These are phyloP conservation scores for western clawed frog (Xenopus tropicalis) DNA, from an alignment of 2,113 vertebrate genomes.

Conservation along the genomic window DNA sequence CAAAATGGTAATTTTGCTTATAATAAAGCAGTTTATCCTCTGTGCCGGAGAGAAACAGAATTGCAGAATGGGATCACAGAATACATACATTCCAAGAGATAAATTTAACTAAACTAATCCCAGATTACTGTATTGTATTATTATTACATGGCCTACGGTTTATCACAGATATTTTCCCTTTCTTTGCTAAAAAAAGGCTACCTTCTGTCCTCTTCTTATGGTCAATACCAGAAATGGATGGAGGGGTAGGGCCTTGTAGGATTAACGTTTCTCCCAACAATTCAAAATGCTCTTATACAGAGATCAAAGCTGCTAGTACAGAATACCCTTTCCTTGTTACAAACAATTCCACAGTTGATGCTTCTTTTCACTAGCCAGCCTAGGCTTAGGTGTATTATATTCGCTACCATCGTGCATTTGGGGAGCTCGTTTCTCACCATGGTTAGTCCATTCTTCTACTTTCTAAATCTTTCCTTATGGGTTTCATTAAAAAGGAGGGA, in stretches of 20 bases:
- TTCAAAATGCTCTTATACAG: constrained; percentile 35
- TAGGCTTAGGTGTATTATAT: constrained; percentile 42
- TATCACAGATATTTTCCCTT: constrained; percentile 31
- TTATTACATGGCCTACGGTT: constrained; percentile 11
- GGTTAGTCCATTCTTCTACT: constrained; percentile 35
- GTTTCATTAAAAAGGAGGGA: constrained; percentile 33
- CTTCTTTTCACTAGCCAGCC: constrained; percentile 30
- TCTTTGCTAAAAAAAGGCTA: constrained; percentile 18
- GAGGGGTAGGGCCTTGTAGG: constrained; percentile 21
- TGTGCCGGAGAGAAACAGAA: not conserved
- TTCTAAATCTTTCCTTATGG: constrained; percentile 35
- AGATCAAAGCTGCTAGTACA: constrained; percentile 41
- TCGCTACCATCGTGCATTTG: constrained; percentile 32
- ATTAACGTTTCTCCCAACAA: constrained; percentile 43
- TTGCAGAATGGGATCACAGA: not conserved
- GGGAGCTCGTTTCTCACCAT: constrained; percentile 37
- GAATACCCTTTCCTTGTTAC: constrained; percentile 30
- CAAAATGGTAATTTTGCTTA: too few relatives aligned
- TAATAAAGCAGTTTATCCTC: not conserved
- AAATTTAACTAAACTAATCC: constrained; percentile 29
- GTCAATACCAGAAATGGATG: constrained; percentile 33
- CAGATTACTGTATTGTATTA: constrained; percentile 41
- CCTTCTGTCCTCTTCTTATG: constrained; percentile 42
- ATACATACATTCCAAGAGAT: not conserved
- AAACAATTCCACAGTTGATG: constrained; percentile 37